Base-by-base conservation (phyloP, 2,113 vertebrate species). In the Ammodytes dubius region DNA sequence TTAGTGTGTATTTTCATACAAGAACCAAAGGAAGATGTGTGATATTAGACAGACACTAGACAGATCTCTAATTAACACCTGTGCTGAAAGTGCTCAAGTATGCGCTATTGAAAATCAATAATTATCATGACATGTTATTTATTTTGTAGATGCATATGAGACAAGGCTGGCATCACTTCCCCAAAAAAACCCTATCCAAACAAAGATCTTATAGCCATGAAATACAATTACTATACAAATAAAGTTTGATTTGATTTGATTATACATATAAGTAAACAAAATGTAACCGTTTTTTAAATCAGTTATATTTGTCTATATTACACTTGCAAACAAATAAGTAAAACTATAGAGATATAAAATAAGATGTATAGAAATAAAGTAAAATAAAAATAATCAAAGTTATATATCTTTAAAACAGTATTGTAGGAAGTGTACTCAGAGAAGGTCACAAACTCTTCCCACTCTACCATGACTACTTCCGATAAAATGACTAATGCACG, bases 401-500 rank as follows among this genome's bases (percentile, higher is more conserved):
- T 27, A 27, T 27, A 27, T 27, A 27, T 27, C 27, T 27, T 27
- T 27, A 27, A 27, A 27, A 27, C 27, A 27, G 27, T 27, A 27
- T 27, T 27, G 27, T 27, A 27, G 27, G 27, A 27, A 39, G 12
- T 39, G 57, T 59, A 6, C 35, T 37, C 10, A 17, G 19, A 49
- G 27, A 50, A 37, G 27, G 47, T 17, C 47, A 66, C 46, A 66
- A 14, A 19, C 12, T 27, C 27, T 27, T 60, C 0, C 58, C 17
- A 53, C 37, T 56, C 2, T 27, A 19, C 11, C 19, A 37, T 7
- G n/a, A 43, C 17, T 5, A 2, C 35, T 77, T 81, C 58, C 27
- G 5, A 63, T 61, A 50, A 80, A 70, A 39, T 76, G 76, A 70
- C 54, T 65, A 57, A 70, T 78, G 4, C 40, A 39, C 4, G 71